phyloP scores from a whole-genome alignment of 1,140 invertebrate species.

The Nilaparvata lugens region DNA sequence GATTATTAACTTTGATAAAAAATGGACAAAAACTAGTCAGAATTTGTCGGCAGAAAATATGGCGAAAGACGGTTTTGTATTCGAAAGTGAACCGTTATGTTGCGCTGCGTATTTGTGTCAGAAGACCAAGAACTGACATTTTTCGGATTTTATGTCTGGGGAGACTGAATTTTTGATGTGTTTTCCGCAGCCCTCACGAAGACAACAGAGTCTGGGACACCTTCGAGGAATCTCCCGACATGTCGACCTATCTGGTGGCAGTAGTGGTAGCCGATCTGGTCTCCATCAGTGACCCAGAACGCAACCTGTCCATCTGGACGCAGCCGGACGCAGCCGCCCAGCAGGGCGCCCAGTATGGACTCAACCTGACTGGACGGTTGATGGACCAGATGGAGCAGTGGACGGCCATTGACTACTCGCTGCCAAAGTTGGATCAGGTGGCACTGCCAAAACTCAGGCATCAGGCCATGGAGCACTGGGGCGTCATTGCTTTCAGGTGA shows the following conservation, averaged over 20 bases:
- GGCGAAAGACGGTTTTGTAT: too few species aligned
- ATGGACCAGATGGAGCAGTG: constrained; percentile 30
- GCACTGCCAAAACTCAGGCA: constrained; percentile 62
- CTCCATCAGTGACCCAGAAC: background rate
- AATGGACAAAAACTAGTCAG: too few species aligned
- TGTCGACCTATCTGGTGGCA: constrained; percentile 68
- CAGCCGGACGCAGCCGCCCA: constrained; percentile 17
- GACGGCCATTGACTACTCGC: constrained; percentile 38
- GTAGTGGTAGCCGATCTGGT: constrained; percentile 58
- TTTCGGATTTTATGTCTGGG: too few species aligned
- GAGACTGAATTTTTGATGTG: too few species aligned
- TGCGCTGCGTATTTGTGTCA: too few species aligned
- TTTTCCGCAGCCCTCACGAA: constrained; percentile 2
- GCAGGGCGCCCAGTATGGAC: background rate
- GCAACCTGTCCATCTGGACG: background rate
- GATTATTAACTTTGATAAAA: too few species aligned
- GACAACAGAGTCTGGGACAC: constrained; percentile 30
- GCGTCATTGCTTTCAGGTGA: background rate
- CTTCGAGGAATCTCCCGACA: constrained; percentile 52
- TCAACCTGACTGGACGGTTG: background rate
- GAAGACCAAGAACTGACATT: too few species aligned
- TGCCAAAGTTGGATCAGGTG: constrained; percentile 54
- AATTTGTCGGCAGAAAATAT: too few species aligned
- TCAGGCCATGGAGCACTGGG: constrained; percentile 33
- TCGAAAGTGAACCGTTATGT: too few species aligned